Evolutionary conservation across 2,113 vertebrate genomes (phyloP).

Genomic region (Naja naja): DNA sequence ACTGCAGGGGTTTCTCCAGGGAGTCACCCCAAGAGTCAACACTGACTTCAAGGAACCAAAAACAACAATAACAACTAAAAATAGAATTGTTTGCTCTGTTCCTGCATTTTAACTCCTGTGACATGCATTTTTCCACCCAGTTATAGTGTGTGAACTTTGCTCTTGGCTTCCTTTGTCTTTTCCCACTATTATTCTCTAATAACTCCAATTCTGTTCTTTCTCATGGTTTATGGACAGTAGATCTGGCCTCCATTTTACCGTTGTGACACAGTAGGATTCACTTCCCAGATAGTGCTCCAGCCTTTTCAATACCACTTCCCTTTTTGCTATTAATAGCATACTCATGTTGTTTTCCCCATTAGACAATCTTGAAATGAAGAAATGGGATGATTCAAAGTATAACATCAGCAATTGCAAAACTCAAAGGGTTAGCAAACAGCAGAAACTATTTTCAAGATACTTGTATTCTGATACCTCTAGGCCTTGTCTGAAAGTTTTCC

Average conservation of each 20-base stretch:
- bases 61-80: neutral
- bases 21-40: neutral
- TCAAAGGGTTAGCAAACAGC: neutral
- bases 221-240: neutral
- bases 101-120: neutral
- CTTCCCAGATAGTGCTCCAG: neutral
- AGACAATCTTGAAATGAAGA: neutral
- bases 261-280: neutral
- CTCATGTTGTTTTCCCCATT: neutral
- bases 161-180: constrained; percentile 12
- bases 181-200: neutral
- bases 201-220: constrained; percentile 2
- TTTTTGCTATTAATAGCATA: neutral
- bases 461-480: neutral
- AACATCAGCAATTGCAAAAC: neutral
- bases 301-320: neutral
- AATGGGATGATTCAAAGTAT: neutral
- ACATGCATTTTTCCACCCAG: too few species aligned
- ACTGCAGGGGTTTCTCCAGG: neutral
- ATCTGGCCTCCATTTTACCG: neutral
- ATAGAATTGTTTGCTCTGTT: neutral
- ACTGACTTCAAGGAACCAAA: neutral
- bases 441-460: neutral
- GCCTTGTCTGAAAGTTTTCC: neutral
- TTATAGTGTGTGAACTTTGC: constrained; percentile 6